Percentiles rank a stretch among this genome's conserved stretches.
These are phyloP conservation scores for Girardinichthys multiradiatus DNA, from an alignment of 2,113 vertebrate species.

Conservation along the genomic window DNA sequence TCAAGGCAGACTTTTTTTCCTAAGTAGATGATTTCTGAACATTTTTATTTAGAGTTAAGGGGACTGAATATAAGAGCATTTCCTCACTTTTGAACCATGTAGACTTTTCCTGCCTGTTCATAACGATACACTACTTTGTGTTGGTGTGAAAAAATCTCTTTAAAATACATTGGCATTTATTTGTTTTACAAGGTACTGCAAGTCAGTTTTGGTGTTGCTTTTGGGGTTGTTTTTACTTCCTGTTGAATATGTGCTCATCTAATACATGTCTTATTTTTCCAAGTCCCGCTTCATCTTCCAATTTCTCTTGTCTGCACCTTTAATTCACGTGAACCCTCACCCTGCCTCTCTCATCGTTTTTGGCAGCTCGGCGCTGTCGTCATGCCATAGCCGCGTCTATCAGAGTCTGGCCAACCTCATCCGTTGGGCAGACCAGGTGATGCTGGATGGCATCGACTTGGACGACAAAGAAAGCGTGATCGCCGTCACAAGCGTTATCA, in stretches of 20 bases:
- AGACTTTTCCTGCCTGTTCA: too few species aligned
- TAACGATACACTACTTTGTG: not conserved
- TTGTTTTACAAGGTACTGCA: too few species aligned
- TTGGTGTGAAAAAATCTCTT: not conserved
- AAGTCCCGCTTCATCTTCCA: not conserved
- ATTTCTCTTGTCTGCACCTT: constrained; percentile 11
- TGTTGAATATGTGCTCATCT: constrained; percentile 20
- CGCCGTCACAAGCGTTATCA: constrained; percentile 92
- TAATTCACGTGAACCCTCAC: not conserved
- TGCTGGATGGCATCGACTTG: constrained; percentile 94
- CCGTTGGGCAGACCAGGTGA: constrained; percentile 97
- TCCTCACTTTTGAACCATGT: not conserved
- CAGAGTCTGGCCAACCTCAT: constrained; percentile 98
- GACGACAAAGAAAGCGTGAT: constrained; percentile 95
- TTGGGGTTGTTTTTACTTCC: constrained; percentile 2
- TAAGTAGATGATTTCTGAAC: too few species aligned
- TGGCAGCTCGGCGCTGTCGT: constrained; percentile 90
- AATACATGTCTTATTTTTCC: not conserved
- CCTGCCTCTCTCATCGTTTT: not conserved
- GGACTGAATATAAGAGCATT: not conserved
- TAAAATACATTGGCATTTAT: not conserved
- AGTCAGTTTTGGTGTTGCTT: not conserved
- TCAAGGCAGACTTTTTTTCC: too few species aligned
- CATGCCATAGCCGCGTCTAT: constrained; percentile 95
- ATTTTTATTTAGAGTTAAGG: not conserved